phyloP scores from a whole-genome alignment of 2,797 vertebrate genomes.

The Paramormyrops hopkinsi region DNA sequence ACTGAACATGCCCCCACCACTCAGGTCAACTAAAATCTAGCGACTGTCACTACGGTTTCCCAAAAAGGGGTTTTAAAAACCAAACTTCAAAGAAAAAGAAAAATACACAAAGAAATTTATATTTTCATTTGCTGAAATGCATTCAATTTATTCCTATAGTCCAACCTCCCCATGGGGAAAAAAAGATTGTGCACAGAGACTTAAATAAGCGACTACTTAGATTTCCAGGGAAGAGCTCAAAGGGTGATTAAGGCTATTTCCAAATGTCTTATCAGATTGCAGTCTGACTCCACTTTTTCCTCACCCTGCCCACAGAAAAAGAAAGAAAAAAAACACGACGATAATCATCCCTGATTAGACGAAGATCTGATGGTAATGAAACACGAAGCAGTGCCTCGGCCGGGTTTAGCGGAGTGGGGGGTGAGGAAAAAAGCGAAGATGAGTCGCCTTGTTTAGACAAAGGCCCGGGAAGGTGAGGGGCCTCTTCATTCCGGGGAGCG shows the following conservation, averaged over 20 bases:
- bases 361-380: slow-evolving; percentile 2
- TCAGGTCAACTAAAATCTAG: not conserved
- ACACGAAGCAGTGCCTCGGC: slow-evolving; percentile 25
- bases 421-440: not conserved
- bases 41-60: not conserved
- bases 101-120: not conserved
- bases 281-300: not conserved
- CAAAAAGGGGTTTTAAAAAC: not conserved
- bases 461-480: not conserved
- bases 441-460: not conserved
- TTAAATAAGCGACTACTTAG: not conserved
- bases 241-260: not conserved
- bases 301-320: not conserved
- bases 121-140: not conserved
- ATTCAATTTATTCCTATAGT: not conserved
- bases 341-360: not conserved
- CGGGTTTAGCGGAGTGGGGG: not conserved
- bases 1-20: not conserved
- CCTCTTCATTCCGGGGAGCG: not conserved
- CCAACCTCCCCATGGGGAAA: not conserved
- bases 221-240: not conserved
- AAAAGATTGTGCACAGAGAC: not conserved
- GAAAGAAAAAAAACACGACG: not conserved
- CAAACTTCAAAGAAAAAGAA: not conserved
- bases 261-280: not conserved